Percentiles rank a stretch among this genome's conserved stretches.
phyloP scores from a whole-genome alignment of 2,113 vertebrate species.

The Dolichotis patagonum region DNA sequence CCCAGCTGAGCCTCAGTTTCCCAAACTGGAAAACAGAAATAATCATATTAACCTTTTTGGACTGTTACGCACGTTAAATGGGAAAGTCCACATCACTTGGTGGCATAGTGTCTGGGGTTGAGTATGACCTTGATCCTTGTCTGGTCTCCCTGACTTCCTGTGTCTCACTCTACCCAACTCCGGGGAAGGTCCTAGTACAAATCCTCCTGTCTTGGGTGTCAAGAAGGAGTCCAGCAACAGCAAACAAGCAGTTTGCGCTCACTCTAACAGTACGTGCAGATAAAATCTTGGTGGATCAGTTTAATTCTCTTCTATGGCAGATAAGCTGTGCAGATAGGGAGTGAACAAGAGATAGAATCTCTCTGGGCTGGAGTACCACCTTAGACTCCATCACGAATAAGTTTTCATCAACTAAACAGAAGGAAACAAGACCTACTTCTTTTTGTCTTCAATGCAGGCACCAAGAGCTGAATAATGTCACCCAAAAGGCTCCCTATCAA shows the following conservation, averaged over 20 bases:
- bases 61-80: too few species aligned
- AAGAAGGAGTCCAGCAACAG: background rate
- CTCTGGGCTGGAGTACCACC: background rate
- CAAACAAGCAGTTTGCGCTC: background rate
- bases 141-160: too few species aligned
- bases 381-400: background rate
- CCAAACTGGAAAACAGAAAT: too few species aligned
- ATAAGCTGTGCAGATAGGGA: background rate
- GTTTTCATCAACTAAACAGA: background rate
- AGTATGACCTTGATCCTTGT: too few species aligned
- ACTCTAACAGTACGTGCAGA: background rate
- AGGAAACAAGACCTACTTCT: background rate
- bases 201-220: background rate
- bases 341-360: background rate
- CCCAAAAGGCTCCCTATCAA: background rate
- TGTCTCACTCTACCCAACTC: too few species aligned
- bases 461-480: background rate
- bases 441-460: background rate
- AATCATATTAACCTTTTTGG: too few species aligned
- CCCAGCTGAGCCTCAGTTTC: too few species aligned
- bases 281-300: conserved; percentile 15
- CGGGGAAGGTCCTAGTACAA: too few species aligned
- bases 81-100: too few species aligned
- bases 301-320: background rate
- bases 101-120: too few species aligned